phyloP scores from a whole-genome alignment of 1,140 invertebrate genomes.

The Manduca sexta region DNA sequence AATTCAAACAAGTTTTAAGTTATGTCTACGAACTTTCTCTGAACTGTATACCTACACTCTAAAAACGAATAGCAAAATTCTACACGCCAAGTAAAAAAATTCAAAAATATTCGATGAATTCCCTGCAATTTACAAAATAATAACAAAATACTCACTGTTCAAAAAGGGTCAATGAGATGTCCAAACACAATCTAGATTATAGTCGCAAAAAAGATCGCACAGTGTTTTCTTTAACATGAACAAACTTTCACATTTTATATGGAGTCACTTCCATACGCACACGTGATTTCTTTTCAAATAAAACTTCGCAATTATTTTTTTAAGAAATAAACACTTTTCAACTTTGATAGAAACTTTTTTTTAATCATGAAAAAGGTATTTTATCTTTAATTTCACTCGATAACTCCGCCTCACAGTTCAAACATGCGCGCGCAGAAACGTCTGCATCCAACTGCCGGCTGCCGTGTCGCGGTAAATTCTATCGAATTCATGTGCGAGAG shows the following conservation, averaged over 20 bases:
- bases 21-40: too few relatives aligned
- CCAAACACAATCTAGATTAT: constrained; percentile 15
- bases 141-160: too few relatives aligned
- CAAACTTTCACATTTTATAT: constrained; percentile 28
- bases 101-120: too few relatives aligned
- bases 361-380: constrained; percentile 2
- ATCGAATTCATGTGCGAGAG: constrained; percentile 30
- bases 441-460: constrained; percentile 51
- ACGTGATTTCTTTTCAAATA: constrained; percentile 6
- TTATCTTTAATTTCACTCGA: constrained; percentile 5
- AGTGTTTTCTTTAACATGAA: constrained; percentile 17
- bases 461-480: constrained; percentile 34
- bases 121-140: too few relatives aligned
- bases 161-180: too few relatives aligned
- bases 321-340: not conserved
- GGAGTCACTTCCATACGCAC: constrained; percentile 13
- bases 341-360: not conserved
- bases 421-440: constrained; percentile 41
- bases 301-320: not conserved
- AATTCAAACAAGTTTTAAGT: too few relatives aligned
- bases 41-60: too few relatives aligned
- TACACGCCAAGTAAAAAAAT: too few relatives aligned
- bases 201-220: constrained; percentile 9
- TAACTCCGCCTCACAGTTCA: constrained; percentile 26
- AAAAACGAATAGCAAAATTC: too few relatives aligned